Percentiles rank a stretch among this genome's conserved stretches.
Evolutionary conservation across 2,888 invertebrate genomes (phyloP).

Genomic region (Noctua janthe): DNA sequence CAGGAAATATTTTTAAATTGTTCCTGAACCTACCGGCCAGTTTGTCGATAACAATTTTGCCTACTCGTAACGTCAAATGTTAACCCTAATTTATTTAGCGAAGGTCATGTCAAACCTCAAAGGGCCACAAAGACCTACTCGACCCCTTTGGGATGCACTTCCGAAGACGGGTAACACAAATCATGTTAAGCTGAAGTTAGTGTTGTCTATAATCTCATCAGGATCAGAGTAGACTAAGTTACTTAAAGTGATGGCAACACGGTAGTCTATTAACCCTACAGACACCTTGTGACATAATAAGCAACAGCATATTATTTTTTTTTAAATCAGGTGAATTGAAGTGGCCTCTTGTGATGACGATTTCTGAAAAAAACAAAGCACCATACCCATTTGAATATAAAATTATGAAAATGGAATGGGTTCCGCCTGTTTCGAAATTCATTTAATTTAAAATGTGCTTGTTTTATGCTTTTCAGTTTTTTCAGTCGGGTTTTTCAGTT

Average conservation of each 20-base stretch:
- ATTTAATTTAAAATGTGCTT: too few relatives aligned
- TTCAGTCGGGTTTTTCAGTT: too few relatives aligned
- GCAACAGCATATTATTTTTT: too few relatives aligned
- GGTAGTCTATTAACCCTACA: background rate
- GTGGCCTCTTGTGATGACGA: background rate
- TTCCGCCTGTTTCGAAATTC: too few relatives aligned
- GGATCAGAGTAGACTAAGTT: background rate
- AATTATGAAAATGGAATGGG: too few relatives aligned
- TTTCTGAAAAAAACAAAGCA: background rate
- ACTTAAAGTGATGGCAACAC: background rate
- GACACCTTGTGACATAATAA: background rate
- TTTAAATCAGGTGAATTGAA: background rate
- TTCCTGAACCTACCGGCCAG: background rate
- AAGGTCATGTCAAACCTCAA: constrained; percentile 5
- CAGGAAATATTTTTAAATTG: background rate
- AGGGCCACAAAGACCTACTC: background rate
- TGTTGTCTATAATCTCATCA: background rate
- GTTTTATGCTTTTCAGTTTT: too few relatives aligned
- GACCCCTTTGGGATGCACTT: constrained; percentile 28
- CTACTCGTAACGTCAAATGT: background rate
- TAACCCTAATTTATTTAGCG: constrained; percentile 6
- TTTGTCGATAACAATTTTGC: background rate
- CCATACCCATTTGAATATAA: too few relatives aligned
- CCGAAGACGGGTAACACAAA: constrained; percentile 1
- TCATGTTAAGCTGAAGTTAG: constrained; percentile 10